phyloP scores from a whole-genome alignment of 2,113 vertebrate genomes.

The Pelodiscus sinensis region DNA sequence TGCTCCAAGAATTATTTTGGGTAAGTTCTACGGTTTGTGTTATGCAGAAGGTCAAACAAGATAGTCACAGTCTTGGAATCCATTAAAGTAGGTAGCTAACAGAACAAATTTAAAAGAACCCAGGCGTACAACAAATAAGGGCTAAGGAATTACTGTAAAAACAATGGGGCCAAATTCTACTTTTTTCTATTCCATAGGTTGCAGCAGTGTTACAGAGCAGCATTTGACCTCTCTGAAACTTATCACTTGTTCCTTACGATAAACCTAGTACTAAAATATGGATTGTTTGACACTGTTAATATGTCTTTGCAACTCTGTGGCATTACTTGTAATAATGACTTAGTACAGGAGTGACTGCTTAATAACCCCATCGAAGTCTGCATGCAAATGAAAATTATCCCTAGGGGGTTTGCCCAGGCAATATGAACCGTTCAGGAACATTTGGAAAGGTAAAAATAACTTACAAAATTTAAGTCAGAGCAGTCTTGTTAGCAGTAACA shows the following conservation, averaged over 20 bases:
- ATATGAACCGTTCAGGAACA: conserved; percentile 66
- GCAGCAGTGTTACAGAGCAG: not conserved
- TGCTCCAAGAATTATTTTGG: not conserved
- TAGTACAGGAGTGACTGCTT: conserved; percentile 67
- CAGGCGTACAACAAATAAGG: not conserved
- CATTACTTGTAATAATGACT: conserved; percentile 69
- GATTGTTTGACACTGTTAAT: conserved; percentile 58
- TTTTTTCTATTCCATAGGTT: not conserved
- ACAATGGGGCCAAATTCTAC: not conserved
- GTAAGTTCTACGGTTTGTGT: not conserved
- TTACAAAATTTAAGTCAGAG: conserved; percentile 70
- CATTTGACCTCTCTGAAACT: conserved; percentile 23
- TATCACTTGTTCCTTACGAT: conserved; percentile 43
- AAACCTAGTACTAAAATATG: conserved; percentile 41
- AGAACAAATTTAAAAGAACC: not conserved
- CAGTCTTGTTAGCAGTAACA: conserved; percentile 64
- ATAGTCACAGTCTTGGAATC: not conserved
- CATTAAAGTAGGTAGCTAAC: not conserved
- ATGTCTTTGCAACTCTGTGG: conserved; percentile 65
- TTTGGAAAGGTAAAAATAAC: conserved; percentile 74
- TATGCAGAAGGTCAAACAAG: not conserved
- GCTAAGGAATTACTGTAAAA: not conserved
- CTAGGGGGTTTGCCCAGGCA: conserved; percentile 56
- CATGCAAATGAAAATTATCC: conserved; percentile 71
- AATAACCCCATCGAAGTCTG: conserved; percentile 72